phyloP scores from a whole-genome alignment of 2,113 vertebrate species.

The Chauna torquata region DNA sequence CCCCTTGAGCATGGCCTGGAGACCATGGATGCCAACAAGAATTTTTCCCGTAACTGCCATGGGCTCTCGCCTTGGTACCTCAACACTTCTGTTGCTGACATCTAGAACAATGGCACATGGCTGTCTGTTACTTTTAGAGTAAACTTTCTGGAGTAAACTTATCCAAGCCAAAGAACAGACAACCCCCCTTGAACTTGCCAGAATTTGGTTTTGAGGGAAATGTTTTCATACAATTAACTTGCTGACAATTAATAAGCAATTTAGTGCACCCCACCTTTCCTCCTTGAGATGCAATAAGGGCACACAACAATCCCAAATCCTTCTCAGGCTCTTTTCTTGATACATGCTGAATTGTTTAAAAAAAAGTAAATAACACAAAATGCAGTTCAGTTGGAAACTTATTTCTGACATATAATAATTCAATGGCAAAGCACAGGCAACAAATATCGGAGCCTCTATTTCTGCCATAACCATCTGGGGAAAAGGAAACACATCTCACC shows the following conservation, averaged over 20 bases:
- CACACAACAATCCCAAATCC: neutral
- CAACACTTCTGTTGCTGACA: neutral
- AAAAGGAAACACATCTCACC: neutral
- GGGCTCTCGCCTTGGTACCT: rapidly evolving
- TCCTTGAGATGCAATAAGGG: rapidly evolving
- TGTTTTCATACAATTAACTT: neutral
- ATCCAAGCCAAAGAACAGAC: neutral
- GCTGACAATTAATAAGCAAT: neutral
- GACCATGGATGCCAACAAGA: neutral
- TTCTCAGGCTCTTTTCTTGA: neutral
- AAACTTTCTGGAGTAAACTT: neutral
- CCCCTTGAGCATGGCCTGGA: neutral
- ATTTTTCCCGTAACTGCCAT: neutral
- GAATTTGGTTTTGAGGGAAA: neutral
- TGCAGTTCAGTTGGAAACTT: rapidly evolving
- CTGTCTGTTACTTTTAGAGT: neutral
- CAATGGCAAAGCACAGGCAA: neutral
- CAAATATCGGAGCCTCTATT: neutral
- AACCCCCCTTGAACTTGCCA: neutral
- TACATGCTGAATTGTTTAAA: rapidly evolving
- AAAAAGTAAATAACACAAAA: neutral
- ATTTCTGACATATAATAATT: neutral
- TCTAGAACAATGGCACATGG: neutral
- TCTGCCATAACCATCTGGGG: neutral
- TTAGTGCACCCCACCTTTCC: neutral